phyloP scores from a whole-genome alignment of 2,113 vertebrate species.

The Syngnathus floridae region DNA sequence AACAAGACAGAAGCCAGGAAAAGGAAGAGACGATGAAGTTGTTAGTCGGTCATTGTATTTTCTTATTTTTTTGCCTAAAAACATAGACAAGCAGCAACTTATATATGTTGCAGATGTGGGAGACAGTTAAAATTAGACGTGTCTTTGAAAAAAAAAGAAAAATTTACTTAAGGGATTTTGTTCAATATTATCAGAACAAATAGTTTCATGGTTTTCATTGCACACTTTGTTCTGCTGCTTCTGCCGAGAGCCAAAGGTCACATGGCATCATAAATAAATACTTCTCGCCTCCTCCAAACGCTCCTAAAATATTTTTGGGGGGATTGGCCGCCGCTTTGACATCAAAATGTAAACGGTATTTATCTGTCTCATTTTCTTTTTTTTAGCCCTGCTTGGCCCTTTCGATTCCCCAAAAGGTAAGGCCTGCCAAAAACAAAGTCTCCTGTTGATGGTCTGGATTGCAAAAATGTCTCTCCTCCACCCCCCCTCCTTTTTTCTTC shows the following conservation, averaged over 20 bases:
- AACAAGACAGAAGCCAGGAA: slow-evolving; percentile 11
- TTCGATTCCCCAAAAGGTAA: slow-evolving; percentile 96
- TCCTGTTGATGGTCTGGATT: slow-evolving; percentile 36
- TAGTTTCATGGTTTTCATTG: neutral
- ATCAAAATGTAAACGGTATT: slow-evolving; percentile 54
- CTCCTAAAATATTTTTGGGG: slow-evolving; percentile 30
- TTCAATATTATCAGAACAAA: neutral
- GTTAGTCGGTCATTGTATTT: too few species aligned
- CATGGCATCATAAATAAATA: slow-evolving; percentile 23
- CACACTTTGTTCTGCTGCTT: neutral
- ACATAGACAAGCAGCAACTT: too few species aligned
- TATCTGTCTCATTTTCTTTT: slow-evolving; percentile 57
- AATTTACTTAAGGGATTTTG: neutral
- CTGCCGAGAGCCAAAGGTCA: slow-evolving; percentile 13
- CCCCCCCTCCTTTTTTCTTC: slow-evolving; percentile 12
- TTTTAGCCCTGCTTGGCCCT: slow-evolving; percentile 80
- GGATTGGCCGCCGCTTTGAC: slow-evolving; percentile 46
- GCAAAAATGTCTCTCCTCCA: neutral
- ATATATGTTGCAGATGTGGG: neutral
- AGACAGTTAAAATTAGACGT: neutral
- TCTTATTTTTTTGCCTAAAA: too few species aligned
- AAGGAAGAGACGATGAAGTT: neutral
- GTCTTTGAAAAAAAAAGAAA: neutral
- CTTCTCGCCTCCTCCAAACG: slow-evolving; percentile 16
- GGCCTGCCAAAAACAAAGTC: slow-evolving; percentile 41